phyloP scores from a whole-genome alignment of 1,140 invertebrate genomes.

The Lucilia cuprina region DNA sequence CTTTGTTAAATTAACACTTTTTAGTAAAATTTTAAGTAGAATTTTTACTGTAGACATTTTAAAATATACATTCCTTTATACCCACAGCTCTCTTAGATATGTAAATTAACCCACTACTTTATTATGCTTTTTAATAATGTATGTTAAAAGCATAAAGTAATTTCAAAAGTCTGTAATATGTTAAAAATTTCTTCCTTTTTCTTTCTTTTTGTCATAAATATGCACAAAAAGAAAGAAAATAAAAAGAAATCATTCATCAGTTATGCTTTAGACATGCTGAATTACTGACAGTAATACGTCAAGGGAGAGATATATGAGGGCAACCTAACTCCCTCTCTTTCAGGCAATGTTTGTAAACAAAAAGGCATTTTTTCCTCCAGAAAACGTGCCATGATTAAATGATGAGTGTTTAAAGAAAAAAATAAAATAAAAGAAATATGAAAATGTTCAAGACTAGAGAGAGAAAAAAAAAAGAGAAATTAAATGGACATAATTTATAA shows the following conservation, averaged over 20 bases:
- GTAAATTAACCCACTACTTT: no score
- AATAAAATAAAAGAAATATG: not conserved
- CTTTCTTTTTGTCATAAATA: not conserved
- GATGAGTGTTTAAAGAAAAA: not conserved
- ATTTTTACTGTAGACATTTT: no score
- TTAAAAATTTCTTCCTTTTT: not conserved
- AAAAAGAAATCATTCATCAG: not conserved
- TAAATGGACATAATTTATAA: not conserved
- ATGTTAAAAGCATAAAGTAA: no score
- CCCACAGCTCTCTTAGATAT: no score
- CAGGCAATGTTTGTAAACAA: no score
- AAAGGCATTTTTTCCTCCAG: not conserved
- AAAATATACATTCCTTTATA: no score
- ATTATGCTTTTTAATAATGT: no score
- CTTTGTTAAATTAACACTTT: no score
- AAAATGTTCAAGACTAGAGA: not conserved
- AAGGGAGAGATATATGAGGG: not conserved
- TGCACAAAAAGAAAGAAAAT: not conserved
- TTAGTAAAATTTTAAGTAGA: no score
- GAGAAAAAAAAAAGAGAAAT: not conserved
- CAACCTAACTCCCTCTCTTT: not conserved
- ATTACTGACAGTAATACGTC: constrained; percentile 2
- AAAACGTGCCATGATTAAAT: not conserved
- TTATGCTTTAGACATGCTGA: not conserved
- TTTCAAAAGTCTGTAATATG: not conserved